Base-by-base conservation (phyloP, 2,888 invertebrate genomes). In the Eristalis intricaria region DNA sequence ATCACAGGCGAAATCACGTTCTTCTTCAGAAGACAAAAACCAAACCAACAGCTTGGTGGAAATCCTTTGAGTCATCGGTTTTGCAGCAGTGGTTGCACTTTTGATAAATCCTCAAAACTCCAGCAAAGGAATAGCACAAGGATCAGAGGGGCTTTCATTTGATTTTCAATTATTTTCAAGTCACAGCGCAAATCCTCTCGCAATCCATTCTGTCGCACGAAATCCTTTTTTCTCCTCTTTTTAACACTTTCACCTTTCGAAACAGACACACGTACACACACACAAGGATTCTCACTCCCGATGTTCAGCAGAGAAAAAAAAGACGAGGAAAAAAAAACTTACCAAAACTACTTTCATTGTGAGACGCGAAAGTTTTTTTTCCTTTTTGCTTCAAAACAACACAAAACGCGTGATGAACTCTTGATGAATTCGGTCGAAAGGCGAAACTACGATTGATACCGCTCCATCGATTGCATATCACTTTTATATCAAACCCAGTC, bases 321-420 rank as follows among this genome's bases (percentile, higher is more conserved):
- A n/a, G 4, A 13, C 4, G n/a, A 32, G 3, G 8, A 40, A 29
- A 35, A 19, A 11, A 58, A 43, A 58, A 84, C 87, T 87, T 87
- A 87, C 87, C 87, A 87, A 76, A 64, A 87, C 60, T 64, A 79
- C 66, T 87, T 80, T 87, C 87, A 87, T 87, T 76, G 71, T 84
- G 79, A 63, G 26, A 65, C 64, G 50, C 82, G 75, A 64, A 73
- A 75, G 43, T 56, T 58, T 43, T 78, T 70, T 61, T 43, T 68
- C 19, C 1, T 19, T 19, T 50, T 50, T 19, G 15, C 43, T 43
- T 43, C 68, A 56, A 66, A 66, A 23, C 38, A 58, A 64, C 43
- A 61, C 70, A 65, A 75, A 71, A 70, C 40, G 65, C 61, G 64
- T 63, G 40, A n/a, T 13, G 19, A 64, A 65, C 61, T 73, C 19